Conservation (phyloP, 2,888 invertebrate species). For the Sesia bembeciformis region DNA sequence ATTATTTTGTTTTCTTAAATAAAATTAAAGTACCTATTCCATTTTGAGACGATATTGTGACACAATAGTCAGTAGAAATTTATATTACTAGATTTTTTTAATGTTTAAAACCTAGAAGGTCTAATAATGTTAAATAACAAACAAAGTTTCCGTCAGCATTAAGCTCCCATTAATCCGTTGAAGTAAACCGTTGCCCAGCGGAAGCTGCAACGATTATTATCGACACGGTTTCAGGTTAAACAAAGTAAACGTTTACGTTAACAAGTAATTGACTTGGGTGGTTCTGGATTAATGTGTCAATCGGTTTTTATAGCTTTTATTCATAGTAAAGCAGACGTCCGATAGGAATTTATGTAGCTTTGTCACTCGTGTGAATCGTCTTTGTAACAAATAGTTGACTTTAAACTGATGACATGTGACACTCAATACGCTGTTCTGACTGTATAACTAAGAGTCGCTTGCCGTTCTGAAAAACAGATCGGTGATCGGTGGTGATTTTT, state of each 20-base stretch:
- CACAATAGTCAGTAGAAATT: not conserved
- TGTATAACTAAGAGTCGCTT: no score
- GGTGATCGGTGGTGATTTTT: no score
- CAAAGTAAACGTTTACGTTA: constrained; percentile 3
- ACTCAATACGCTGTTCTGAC: no score
- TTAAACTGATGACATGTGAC: no score
- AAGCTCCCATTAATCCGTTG: not conserved
- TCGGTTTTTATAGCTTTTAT: no score
- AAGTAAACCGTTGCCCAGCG: not conserved
- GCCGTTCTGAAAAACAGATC: no score
- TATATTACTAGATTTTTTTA: not conserved
- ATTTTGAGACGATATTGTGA: no score
- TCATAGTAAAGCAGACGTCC: not conserved
- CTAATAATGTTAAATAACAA: not conserved
- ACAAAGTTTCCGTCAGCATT: not conserved
- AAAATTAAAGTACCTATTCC: no score
- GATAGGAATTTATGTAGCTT: no score
- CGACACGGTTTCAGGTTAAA: constrained; percentile 12
- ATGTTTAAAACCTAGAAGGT: not conserved
- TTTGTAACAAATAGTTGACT: no score
- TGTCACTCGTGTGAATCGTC: no score
- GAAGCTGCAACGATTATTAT: constrained; percentile 10
- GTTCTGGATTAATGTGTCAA: not conserved
- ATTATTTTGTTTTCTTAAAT: no score
- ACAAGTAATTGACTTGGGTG: not conserved